Base-by-base conservation (phyloP, 2,113 vertebrate species). In the human (Homo sapiens) region DNA sequence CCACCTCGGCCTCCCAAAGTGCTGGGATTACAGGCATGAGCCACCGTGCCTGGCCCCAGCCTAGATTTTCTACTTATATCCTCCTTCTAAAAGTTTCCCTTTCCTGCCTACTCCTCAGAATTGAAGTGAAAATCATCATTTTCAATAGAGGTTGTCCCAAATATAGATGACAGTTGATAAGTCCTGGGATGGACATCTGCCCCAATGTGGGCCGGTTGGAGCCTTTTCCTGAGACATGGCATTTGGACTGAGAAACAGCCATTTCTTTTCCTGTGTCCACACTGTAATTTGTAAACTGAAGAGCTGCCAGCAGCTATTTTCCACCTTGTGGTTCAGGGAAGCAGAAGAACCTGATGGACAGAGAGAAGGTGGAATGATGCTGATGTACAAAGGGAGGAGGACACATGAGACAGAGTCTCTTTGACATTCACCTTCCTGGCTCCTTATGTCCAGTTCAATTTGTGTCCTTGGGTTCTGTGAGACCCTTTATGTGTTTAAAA, bases 11-110 rank as follows among this genome's bases (percentile, higher is more conserved):
- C 61, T 64, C 61, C 27, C 27, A 64, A 64, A 64, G 61, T 64
- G 61, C 61, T 64, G 61, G 12, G 61, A 64, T 64, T 64, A 14
- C 10, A 30, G 12, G 27, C 5, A 30, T 30, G 61, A 64, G 61
- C 61, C 61, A 64, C 61, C 0, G 5, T 0, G 11, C 12, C 61
- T 1, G 27, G 61, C 61, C 61, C 5, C 61, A 64, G 30, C 30
- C 30, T 64, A 32, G 61, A 32, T 78, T 95, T 73, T 86, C 43
- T 92, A 18, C 30, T 95, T 95, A 82, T 27, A 73, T 48, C 30
- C 13, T 22, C 23, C 94, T 89, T 82, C 93, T 82, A 89, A 66
- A 95, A 90, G 59, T 73, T 89, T 93, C 61, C 18, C 43, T 87
- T 50, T 11, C 40, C 32, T 30, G 75, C 17, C n/a, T 38, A 17